Percentiles rank a stretch among this genome's conserved stretches.
These are phyloP conservation scores for Ageneiosus marmoratus DNA, from an alignment of 2,113 vertebrate genomes.

Conservation along the genomic window DNA sequence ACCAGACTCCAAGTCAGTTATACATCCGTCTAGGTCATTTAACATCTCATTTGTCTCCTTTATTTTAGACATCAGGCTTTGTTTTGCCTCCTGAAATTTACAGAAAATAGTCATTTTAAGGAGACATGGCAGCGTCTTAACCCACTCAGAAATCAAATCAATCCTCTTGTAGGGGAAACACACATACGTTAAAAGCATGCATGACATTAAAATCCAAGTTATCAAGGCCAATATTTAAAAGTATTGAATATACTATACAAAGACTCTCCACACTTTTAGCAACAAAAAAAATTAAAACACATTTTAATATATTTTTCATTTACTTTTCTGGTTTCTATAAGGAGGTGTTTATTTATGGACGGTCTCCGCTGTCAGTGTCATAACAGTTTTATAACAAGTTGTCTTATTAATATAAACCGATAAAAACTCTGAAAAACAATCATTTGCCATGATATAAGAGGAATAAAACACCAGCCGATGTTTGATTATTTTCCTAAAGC, in stretches of 20 bases:
- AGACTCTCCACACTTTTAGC: neutral
- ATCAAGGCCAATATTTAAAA: neutral
- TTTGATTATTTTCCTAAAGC: neutral
- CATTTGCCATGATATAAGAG: neutral
- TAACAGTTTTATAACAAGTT: too few relatives aligned
- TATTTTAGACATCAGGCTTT: conserved; percentile 60
- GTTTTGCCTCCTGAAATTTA: conserved; percentile 63
- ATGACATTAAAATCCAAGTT: neutral
- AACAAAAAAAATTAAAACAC: neutral
- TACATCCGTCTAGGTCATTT: conserved; percentile 64
- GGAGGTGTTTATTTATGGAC: too few relatives aligned
- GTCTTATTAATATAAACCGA: neutral
- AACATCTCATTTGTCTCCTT: conserved; percentile 63
- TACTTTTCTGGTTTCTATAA: too few relatives aligned
- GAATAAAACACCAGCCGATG: neutral
- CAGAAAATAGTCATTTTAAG: neutral
- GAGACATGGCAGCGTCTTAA: neutral
- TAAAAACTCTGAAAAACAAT: neutral
- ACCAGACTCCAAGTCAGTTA: conserved; percentile 68
- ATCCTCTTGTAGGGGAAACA: neutral
- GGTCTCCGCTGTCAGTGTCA: too few relatives aligned
- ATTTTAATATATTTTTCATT: too few relatives aligned
- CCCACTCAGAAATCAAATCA: neutral
- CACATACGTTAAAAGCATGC: neutral
- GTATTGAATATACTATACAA: neutral